Conservation (phyloP, 2,888 invertebrate species). For the Operophtera brumata region DNA sequence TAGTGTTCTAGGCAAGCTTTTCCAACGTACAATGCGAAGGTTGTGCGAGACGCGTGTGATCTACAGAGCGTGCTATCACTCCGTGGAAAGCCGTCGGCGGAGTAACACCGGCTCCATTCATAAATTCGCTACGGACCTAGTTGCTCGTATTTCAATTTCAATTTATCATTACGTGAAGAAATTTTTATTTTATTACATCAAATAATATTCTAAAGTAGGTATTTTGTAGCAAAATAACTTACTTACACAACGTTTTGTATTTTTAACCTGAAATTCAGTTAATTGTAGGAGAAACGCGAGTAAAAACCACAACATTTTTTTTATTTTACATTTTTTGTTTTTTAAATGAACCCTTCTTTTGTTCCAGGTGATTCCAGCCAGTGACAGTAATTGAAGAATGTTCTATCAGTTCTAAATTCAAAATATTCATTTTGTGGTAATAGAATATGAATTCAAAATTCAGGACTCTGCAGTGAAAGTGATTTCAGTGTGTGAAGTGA, state of each 20-base stretch:
- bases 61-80: conserved; percentile 13
- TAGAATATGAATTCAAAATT: conserved; percentile 22
- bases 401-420: conserved; percentile 8
- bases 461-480: conserved; percentile 24
- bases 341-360: conserved; percentile 28
- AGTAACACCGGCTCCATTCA: neutral
- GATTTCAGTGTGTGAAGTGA: conserved; percentile 26
- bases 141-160: neutral
- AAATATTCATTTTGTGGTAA: neutral
- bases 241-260: too few species aligned
- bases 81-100: conserved; percentile 12
- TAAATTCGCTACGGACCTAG: conserved; percentile 8
- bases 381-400: conserved; percentile 4
- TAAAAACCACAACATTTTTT: too few species aligned
- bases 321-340: too few species aligned
- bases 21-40: conserved; percentile 23
- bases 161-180: neutral
- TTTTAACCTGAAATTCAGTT: too few species aligned
- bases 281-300: too few species aligned
- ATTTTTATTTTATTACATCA: neutral
- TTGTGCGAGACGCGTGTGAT: conserved; percentile 1
- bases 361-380: conserved; percentile 39
- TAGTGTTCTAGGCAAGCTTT: neutral
- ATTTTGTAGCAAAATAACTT: too few species aligned
- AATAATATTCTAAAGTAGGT: too few species aligned